Conservation (phyloP, 2,888 invertebrate species). For the Acanthosepion lycidas region DNA sequence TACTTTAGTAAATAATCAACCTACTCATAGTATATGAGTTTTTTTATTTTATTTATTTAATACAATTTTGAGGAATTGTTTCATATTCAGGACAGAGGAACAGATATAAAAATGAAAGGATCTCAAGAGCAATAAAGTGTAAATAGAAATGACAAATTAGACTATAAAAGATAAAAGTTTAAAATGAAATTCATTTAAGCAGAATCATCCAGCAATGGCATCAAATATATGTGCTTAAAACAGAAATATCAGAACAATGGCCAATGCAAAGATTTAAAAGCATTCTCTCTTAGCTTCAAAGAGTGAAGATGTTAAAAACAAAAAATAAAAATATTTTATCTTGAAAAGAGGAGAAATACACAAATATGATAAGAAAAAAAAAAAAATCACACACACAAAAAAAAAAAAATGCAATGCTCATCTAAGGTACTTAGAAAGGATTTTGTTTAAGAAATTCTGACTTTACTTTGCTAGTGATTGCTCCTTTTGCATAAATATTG, state of each 20-base stretch:
- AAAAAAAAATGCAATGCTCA: not conserved
- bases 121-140: not conserved
- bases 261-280: not conserved
- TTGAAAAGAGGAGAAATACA: not conserved
- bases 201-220: slow-evolving; percentile 18
- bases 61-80: slow-evolving; percentile 15
- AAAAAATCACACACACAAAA: not conserved
- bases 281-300: not conserved
- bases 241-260: slow-evolving; percentile 33
- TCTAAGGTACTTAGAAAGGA: slow-evolving; percentile 33
- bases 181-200: slow-evolving; percentile 16
- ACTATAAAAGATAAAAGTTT: not conserved
- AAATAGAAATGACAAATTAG: slow-evolving; percentile 33
- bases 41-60: not conserved
- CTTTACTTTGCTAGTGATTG: slow-evolving; percentile 18
- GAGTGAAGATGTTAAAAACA: not conserved
- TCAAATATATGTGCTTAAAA: slow-evolving; percentile 33
- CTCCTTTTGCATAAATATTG: slow-evolving; percentile 14
- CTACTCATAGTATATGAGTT: not conserved
- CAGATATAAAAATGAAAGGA: not conserved
- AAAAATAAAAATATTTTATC: not conserved
- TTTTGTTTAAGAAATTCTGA: slow-evolving; percentile 33
- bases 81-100: not conserved
- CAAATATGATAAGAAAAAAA: not conserved
- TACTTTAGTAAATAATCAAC: too few species aligned